phyloP scores from a whole-genome alignment of 2,888 invertebrate genomes.

The Cephus spinipes region DNA sequence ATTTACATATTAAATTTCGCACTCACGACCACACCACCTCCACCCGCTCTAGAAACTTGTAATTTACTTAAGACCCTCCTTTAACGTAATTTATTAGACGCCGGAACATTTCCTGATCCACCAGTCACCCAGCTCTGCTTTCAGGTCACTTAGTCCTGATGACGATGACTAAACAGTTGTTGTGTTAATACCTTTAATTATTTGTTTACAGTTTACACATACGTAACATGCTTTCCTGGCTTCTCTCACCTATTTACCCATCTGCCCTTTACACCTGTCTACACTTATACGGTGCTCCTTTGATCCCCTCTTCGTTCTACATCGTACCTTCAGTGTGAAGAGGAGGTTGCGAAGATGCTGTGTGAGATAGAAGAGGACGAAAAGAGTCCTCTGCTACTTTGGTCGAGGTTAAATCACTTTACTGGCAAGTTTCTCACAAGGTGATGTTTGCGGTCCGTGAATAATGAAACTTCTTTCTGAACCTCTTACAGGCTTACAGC shows the following conservation, averaged over 20 bases:
- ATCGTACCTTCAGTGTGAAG: background rate
- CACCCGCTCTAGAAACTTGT: conserved; percentile 38
- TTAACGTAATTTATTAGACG: background rate
- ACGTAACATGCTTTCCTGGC: background rate
- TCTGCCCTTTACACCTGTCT: background rate
- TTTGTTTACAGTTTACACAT: background rate
- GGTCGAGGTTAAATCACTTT: background rate
- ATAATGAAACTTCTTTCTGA: background rate
- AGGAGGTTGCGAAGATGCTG: background rate
- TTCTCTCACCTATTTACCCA: background rate
- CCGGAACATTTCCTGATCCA: background rate
- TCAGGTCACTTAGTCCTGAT: background rate
- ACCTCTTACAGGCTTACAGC: background rate
- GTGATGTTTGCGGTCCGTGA: background rate
- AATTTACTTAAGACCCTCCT: conserved; percentile 39
- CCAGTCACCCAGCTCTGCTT: background rate
- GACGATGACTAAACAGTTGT: background rate
- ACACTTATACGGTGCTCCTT: background rate
- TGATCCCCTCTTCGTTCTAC: background rate
- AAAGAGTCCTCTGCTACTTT: background rate
- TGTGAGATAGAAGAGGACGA: background rate
- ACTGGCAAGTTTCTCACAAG: background rate
- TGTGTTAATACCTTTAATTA: background rate
- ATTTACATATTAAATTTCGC: conserved; percentile 32
- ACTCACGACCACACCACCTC: conserved; percentile 12